phyloP scores from a whole-genome alignment of 2,113 vertebrate genomes.

The Zosterops lateralis region DNA sequence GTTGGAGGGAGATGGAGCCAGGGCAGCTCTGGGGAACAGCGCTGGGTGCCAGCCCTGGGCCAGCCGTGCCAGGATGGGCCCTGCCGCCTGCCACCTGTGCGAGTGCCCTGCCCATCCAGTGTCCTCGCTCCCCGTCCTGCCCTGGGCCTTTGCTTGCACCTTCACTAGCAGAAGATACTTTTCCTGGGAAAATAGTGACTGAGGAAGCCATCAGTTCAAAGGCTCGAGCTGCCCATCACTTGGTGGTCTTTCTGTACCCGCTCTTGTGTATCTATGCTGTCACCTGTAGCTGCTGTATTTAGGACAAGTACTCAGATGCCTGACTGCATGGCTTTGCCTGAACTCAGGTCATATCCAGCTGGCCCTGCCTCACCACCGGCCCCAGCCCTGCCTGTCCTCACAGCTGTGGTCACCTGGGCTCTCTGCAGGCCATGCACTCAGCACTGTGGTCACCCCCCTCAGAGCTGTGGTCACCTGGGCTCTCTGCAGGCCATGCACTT shows the following conservation, averaged over 20 bases:
- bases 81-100: fast-evolving
- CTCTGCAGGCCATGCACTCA: fast-evolving
- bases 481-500: fast-evolving
- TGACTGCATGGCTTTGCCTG: neutral
- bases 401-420: neutral
- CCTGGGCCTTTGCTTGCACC: fast-evolving
- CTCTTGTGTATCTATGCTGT: neutral
- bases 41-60: fast-evolving
- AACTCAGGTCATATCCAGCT: fast-evolving
- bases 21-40: fast-evolving
- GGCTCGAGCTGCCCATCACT: neutral
- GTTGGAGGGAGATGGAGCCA: neutral
- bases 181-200: neutral
- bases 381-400: neutral
- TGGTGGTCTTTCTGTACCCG: fast-evolving
- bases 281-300: neutral
- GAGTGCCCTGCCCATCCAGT: fast-evolving
- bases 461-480: neutral
- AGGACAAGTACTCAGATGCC: fast-evolving
- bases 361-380: neutral
- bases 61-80: fast-evolving
- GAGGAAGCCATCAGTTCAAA: neutral
- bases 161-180: neutral
- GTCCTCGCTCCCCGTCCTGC: fast-evolving
- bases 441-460: fast-evolving